Evolutionary conservation across 2,113 vertebrate genomes (phyloP), one percentile per base, ranked within the genome.

Genomic region (Chaenocephalus aceratus): DNA sequence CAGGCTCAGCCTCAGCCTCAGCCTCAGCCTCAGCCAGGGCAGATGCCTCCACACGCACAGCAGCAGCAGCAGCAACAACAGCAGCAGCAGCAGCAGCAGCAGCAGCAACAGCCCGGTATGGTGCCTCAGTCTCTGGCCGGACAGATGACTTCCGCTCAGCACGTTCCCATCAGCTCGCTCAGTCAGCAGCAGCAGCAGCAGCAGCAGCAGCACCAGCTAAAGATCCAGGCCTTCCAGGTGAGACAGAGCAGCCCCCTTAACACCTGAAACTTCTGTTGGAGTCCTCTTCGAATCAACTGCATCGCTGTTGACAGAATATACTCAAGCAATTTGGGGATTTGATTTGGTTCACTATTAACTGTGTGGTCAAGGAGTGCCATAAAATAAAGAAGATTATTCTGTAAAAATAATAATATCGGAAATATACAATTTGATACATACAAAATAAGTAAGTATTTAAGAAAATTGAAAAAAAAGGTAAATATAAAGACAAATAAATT

Each of bases 1-100:
- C 96, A 95, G 65, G 93, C 90, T 13, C 96, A 96, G 82, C 87
- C 81, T 0, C 96, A 96, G 89, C 88, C 96, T 63, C 96, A 96
- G 81, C 92, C 93, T 0, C 96, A 96, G 89, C 88, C 96, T 63
- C 96, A 96, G 81, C 92, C 93, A 0, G 87, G 87, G 15, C 94
- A 92, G 85, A 90, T 95, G 83, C 91, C 93, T 36, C 90, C 91
- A 14, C 94, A 94, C 79, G 53, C 93, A 0, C 80, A 91, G 80
- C 90, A 89, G 48, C 94, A 92, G 71, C 83, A 48, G 15, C 82
- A 79, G 65, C 65, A 86, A 70, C 83, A 86, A 76, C 88, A 85
- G 56, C 94, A 92, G 80, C 10, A 89, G 48, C 26, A 26, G 2
- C 26, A 26, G 26, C 26, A 26, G 26, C 93, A 92, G 72, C 83